Base-by-base conservation (phyloP, 2,888 invertebrate species). In the Tenodera sinensis region DNA sequence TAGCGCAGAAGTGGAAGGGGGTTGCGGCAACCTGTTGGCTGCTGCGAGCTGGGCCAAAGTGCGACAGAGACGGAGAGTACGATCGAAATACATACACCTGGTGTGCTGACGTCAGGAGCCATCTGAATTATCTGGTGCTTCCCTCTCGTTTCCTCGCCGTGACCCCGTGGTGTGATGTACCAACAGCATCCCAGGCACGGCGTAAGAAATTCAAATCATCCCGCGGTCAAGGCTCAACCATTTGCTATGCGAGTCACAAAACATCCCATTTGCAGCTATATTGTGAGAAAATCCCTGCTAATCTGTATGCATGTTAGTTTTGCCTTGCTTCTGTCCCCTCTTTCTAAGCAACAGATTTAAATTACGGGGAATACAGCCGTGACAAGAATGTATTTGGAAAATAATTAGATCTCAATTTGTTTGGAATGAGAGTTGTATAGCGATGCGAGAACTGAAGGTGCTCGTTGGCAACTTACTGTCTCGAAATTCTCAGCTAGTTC, bases 21-120 rank as follows among this genome's bases (percentile, higher is more conserved):
- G 54, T 71, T 71, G 54, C 54, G 15, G 54, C 54, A 71, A 71
- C 54, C 54, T 71, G 54, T 71, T 71, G 54, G 54, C 54, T 54
- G 54, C 54, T 54, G 54, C 54, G 54, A 54, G 54, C 54, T 71
- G 54, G 54, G 54, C 54, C 54, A 71, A 71, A 20, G 54, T 71
- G 54, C 54, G 54, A 71, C 20, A 71, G 20, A 71, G 54, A 71
- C 54, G 20, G 54, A 71, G 54, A 20, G 54, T 71, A 20, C 86
- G 87, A 87, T 87, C 87, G 87, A 87, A 87, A 83, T 83, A 82
- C 87, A 87, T 87, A 83, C 81, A 34, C 30, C 84, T 84, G 83
- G 82, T 87, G 82, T 83, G 87, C 47, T 87, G 87, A 87, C 87
- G 87, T 87, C 87, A 87, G 42, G 82, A 28, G 87, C 82, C 87